Base-by-base conservation (phyloP, 2,113 vertebrate species). In the Poeciliopsis retropinna region DNA sequence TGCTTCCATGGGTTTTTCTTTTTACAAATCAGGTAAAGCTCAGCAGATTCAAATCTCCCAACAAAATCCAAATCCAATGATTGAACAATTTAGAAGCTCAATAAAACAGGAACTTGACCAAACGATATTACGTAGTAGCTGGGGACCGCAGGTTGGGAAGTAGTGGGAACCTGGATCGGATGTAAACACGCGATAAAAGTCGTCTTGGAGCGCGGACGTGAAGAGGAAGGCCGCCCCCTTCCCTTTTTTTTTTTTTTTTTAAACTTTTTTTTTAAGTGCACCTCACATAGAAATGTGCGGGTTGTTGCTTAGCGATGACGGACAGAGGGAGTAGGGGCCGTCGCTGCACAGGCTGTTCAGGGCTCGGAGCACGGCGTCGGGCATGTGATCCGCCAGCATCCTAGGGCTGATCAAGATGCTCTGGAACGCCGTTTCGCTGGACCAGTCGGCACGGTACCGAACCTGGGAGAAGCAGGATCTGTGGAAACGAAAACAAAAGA, bases 331-430 rank as follows among this genome's bases (percentile, higher is more conserved):
- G 70, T 90, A 96, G 0, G 90, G 79, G 64, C 75, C 0, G 44
- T 96, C 94, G 0, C 85, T 85, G 47, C 95, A 94, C 84, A 98
- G 91, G 4, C 92, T 94, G 71, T 90, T 87, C 64, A 99, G 94
- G 0, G 96, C 96, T 39, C 86, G 83, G 19, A 96, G 95, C 75
- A 99, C 89, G 25, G 91, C 74, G 5, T 98, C 96, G 0, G 98
- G 98, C 96, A 98, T 96, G 93, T 99, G 98, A 88, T 99, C 97
- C 0, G 93, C 92, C 0, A 99, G 80, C 98, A 99, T 99, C 92
- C 94, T 95, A 3, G 97, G 97, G 79, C 96, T 97, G 91, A 99
- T 98, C 85, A 99, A 91, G 74, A 99, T 93, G 70, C 91, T 97
- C 88, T 94, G 89, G 92, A 99, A 99, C 3, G 93, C 87, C 0